Evolutionary conservation across 1,140 invertebrate species (phyloP), one percentile per base, ranked within the genome.

Genomic region (Chrysopa pallens): DNA sequence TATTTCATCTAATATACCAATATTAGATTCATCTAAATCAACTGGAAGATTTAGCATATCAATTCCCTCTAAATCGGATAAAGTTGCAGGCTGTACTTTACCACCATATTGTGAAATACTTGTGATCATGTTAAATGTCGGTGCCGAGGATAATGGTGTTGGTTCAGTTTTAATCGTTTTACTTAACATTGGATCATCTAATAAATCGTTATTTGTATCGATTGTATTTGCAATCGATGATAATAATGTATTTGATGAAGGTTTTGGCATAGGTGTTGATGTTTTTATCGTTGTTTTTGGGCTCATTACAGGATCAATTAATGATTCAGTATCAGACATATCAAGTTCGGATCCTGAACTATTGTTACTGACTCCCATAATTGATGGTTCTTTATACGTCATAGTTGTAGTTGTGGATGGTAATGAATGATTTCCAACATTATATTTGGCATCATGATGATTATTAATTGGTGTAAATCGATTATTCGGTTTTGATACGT

Each of bases 21-120:
- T 72, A 38, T 68, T 65, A n/a, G 56, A 57, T 44, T 74, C 71
- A 38, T 73, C 72, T 7, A 75, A 52, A 54, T 76, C 72, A 35
- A 76, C 72, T 8, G 74, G 74, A 40, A 75, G 53, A 48, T 73
- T 70, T 71, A 76, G 74, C 69, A 76, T 74, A 44, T 75, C 73
- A 36, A 75, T 73, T 15, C 65, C 63, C 41, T 74, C 70, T 15
- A 76, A 54, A 56, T 75, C 72, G 9, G 64, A 61, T 11, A 66
- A 49, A 23, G 62, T 64, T 4, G 60, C 59, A 6, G 63, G 62
- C 5, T 53, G 57, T 9, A 63, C 52, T 49, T 58, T 58, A 1
- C 31, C 17, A 23, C 54, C 53, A 45, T 53, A 58, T 15, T 50
- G 48, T 9, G 47, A 44, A 23, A 38, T 35, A 29, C 7, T 33